phyloP scores from a whole-genome alignment of 2,797 vertebrate genomes.

The Allobates femoralis region DNA sequence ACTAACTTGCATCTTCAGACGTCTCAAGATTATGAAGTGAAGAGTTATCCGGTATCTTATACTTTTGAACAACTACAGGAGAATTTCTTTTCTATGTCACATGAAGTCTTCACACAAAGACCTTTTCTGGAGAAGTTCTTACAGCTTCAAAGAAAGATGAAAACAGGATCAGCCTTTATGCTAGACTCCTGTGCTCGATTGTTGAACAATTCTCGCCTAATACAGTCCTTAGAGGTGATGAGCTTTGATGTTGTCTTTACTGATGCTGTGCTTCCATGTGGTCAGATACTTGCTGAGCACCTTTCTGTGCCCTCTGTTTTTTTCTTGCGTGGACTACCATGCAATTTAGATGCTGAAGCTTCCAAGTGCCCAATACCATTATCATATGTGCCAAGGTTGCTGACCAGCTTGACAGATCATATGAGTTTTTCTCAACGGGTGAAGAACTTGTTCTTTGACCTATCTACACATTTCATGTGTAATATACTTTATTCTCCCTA shows the following conservation, averaged over 20 bases:
- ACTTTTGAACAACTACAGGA: constrained; percentile 57
- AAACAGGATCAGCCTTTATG: constrained; percentile 41
- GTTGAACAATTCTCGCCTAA: constrained; percentile 74
- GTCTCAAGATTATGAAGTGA: constrained; percentile 74
- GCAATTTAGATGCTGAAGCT: constrained; percentile 70
- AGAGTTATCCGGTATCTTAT: constrained; percentile 72
- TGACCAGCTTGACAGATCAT: constrained; percentile 74
- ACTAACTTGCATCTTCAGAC: constrained; percentile 72
- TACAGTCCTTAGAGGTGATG: constrained; percentile 64
- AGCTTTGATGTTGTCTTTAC: constrained; percentile 76
- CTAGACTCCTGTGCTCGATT: constrained; percentile 72
- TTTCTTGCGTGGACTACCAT: constrained; percentile 72
- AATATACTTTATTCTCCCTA: constrained; percentile 63
- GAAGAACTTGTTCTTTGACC: constrained; percentile 76
- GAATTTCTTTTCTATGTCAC: fast-evolving
- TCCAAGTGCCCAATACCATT: constrained; percentile 75
- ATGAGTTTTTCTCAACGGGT: constrained; percentile 82
- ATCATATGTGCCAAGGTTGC: constrained; percentile 78
- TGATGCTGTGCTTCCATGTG: constrained; percentile 74
- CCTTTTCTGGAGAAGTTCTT: constrained; percentile 65
- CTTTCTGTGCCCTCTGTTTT: constrained; percentile 73
- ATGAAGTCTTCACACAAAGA: fast-evolving
- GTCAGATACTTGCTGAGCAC: constrained; percentile 75
- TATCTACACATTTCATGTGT: constrained; percentile 66
- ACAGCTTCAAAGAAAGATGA: not conserved